Evolutionary conservation across 2,888 invertebrate genomes (phyloP), one percentile per base, ranked within the genome.

Genomic region (Latheticus oryzae): DNA sequence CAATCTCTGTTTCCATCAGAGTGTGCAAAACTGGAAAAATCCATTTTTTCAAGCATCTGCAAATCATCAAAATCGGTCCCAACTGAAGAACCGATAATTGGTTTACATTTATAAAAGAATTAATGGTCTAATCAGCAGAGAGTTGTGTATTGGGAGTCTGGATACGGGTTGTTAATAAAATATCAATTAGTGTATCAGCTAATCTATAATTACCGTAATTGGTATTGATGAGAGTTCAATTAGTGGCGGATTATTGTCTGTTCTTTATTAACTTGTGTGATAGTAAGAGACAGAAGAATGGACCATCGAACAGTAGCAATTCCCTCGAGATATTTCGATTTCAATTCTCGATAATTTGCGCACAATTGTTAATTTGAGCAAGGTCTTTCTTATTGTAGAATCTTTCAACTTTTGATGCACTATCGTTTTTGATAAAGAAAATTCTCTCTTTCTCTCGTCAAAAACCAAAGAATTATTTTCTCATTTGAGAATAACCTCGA

Each of bases 161-260:
- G 56, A 62, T 63, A 68, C 70, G 68, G 69, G 70, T 60, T 54
- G 52, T 64, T 67, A 71, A 71, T 72, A 70, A 72, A 72, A 70
- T 70, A 71, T 71, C 72, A 71, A 71, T 72, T 71, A 71, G 64
- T 53, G 54, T 63, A 68, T 67, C 63, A 63, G 66, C 61, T 65
- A 69, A 69, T 67, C 66, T 65, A 63, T 69, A 72, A 72, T 71
- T 71, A 71, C 63, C 56, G 64, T 69, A 71, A 72, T 71, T 70
- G 72, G 71, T 71, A 72, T 72, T 70, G 72, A 71, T 72, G 71
- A 70, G 66, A 58, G 64, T 67, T 68, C 66, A 67, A 67, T 67
- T 59, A 59, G 55, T 30, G 40, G 51, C 40, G 51, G 51, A 51
- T 51, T 51, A 40, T 38, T 21, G 7, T 11, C 17, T 26, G 8